Percentiles rank a stretch among this genome's conserved stretches.
phyloP scores from a whole-genome alignment of 1,140 invertebrate species.

The Drosophila sp. region DNA sequence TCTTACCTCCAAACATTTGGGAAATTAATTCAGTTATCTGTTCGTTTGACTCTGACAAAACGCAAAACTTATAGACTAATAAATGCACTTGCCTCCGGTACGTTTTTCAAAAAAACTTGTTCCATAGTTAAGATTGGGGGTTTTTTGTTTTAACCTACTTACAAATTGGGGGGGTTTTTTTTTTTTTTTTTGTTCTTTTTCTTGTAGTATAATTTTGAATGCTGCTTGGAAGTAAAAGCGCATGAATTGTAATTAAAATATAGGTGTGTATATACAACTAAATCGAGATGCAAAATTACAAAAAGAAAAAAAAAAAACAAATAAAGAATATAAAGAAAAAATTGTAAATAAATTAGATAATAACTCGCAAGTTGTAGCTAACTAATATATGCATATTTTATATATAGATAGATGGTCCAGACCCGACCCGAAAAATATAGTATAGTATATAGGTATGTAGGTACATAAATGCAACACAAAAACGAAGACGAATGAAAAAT shows the following conservation, averaged over 20 bases:
- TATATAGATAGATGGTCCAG: constrained; percentile 34
- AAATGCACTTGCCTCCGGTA: constrained; percentile 82
- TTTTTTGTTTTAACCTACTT: constrained; percentile 29
- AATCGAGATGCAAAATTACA: constrained; percentile 5
- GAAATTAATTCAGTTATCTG: constrained; percentile 39
- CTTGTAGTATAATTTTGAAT: constrained; percentile 33
- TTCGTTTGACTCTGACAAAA: constrained; percentile 28
- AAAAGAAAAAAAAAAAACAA: constrained; percentile 23
- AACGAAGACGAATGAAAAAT: constrained; percentile 49
- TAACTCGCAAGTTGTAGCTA: constrained; percentile 24
- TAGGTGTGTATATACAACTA: constrained; percentile 20
- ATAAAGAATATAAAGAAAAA: constrained; percentile 18
- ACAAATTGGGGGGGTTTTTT: neutral
- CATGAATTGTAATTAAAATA: constrained; percentile 32
- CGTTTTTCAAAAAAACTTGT: constrained; percentile 60
- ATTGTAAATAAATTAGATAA: constrained; percentile 55
- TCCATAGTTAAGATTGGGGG: constrained; percentile 23
- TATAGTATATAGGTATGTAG: constrained; percentile 49
- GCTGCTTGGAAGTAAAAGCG: constrained; percentile 72
- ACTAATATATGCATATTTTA: constrained; percentile 47
- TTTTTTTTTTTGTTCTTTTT: constrained; percentile 16
- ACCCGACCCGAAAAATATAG: constrained; percentile 37
- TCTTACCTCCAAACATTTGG: constrained; percentile 67
- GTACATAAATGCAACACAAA: constrained; percentile 51
- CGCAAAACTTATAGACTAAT: constrained; percentile 71